phyloP scores from a whole-genome alignment of 2,888 invertebrate species.

The Bellardia bayeri region DNA sequence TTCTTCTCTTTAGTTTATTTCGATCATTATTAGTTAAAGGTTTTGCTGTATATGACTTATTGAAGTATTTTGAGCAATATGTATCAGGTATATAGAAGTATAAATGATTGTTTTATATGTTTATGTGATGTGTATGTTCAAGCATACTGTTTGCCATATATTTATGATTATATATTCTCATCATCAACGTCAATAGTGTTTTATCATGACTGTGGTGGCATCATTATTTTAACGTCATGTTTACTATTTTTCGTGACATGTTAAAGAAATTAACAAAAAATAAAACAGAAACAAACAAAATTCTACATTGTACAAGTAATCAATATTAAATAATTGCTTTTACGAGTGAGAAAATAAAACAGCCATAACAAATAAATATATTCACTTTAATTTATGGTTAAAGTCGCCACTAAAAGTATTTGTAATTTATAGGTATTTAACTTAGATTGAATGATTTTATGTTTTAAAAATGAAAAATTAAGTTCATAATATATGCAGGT shows the following conservation, averaged over 20 bases:
- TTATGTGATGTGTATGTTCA: background rate
- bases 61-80: background rate
- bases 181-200: constrained; percentile 69
- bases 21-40: constrained; percentile 63
- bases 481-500: too few relatives aligned
- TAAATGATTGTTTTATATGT: background rate
- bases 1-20: constrained; percentile 26
- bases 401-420: background rate
- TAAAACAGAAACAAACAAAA: background rate
- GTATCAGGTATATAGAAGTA: background rate
- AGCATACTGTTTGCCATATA: background rate
- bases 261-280: constrained; percentile 78
- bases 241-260: constrained; percentile 83
- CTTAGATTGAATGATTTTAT: constrained; percentile 8
- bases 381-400: constrained; percentile 38
- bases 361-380: constrained; percentile 7
- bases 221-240: constrained; percentile 76
- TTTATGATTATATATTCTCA: constrained; percentile 69
- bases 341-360: constrained; percentile 25
- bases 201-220: constrained; percentile 70
- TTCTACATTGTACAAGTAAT: constrained; percentile 53
- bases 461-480: background rate
- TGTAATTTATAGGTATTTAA: constrained; percentile 46
- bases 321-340: constrained; percentile 72
- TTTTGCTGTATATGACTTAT: constrained; percentile 58